Evolutionary conservation across 2,888 invertebrate genomes (phyloP).

Genomic region (Aspidiotus rigidus): DNA sequence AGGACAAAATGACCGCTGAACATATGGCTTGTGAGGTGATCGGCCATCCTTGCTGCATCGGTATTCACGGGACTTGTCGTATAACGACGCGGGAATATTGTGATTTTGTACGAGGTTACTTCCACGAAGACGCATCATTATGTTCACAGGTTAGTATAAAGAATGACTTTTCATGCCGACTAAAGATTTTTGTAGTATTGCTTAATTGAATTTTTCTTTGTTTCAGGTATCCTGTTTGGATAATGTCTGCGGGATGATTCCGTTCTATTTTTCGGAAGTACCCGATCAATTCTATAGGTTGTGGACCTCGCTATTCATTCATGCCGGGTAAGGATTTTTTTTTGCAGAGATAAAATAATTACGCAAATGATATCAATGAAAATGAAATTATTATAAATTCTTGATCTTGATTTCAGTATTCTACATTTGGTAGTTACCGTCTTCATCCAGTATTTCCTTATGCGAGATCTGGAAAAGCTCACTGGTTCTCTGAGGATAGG

Average conservation of each 20-base stretch:
- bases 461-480: slow-evolving; percentile 92
- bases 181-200: no score
- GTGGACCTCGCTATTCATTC: slow-evolving; percentile 92
- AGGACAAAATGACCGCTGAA: slow-evolving; percentile 46
- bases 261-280: slow-evolving; percentile 80
- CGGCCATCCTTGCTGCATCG: slow-evolving; percentile 96
- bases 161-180: no score
- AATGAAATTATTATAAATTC: background rate
- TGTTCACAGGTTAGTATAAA: slow-evolving; percentile 68
- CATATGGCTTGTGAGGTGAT: slow-evolving; percentile 96
- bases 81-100: slow-evolving; percentile 93
- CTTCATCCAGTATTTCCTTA: slow-evolving; percentile 83
- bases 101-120: slow-evolving; percentile 87
- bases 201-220: slow-evolving; percentile 33
- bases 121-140: slow-evolving; percentile 90
- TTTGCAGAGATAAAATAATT: no score
- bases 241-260: slow-evolving; percentile 94
- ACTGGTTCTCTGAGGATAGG: slow-evolving; percentile 87
- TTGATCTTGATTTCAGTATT: slow-evolving; percentile 48
- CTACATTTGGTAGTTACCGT: slow-evolving; percentile 81
- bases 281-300: slow-evolving; percentile 97
- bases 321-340: slow-evolving; percentile 65
- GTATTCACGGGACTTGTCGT: slow-evolving; percentile 85
- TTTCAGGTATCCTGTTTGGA: slow-evolving; percentile 87
- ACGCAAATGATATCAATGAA: background rate